Percentiles rank a stretch among this genome's conserved stretches.
Evolutionary conservation across 2,888 invertebrate species (phyloP).

Genomic region (Sinelater perroti): DNA sequence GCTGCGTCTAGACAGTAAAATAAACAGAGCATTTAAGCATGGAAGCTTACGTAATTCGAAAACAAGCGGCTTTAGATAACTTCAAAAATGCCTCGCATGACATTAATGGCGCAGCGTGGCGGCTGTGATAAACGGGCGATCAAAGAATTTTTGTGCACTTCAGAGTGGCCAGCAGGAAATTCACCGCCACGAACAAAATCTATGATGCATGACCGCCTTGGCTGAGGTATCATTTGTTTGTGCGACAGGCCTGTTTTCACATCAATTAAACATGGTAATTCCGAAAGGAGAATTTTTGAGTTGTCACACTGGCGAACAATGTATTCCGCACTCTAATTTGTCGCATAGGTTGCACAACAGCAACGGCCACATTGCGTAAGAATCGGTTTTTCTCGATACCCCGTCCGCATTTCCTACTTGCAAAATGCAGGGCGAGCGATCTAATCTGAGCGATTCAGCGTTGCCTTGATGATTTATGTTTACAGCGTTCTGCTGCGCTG

Average conservation of each 20-base stretch:
- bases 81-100: conserved; percentile 21
- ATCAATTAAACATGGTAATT: conserved; percentile 26
- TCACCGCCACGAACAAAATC: neutral
- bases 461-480: too few species aligned
- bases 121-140: conserved; percentile 11
- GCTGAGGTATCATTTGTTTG: conserved; percentile 3
- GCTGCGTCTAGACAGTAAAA: conserved; percentile 1
- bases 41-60: conserved; percentile 11
- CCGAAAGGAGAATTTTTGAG: conserved; percentile 4
- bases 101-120: neutral
- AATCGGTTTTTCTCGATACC: too few species aligned
- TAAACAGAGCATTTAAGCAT: conserved; percentile 23
- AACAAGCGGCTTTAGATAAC: conserved; percentile 15
- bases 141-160: neutral
- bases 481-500: too few species aligned
- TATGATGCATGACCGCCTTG: conserved; percentile 15
- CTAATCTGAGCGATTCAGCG: too few species aligned
- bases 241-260: conserved; percentile 17
- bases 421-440: too few species aligned
- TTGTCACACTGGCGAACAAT: conserved; percentile 16
- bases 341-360: too few species aligned
- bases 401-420: too few species aligned
- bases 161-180: conserved; percentile 10
- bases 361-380: too few species aligned
- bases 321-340: conserved; percentile 9